Evolutionary conservation across 2,888 invertebrate species (phyloP).

Genomic region (Belgica antarctica): DNA sequence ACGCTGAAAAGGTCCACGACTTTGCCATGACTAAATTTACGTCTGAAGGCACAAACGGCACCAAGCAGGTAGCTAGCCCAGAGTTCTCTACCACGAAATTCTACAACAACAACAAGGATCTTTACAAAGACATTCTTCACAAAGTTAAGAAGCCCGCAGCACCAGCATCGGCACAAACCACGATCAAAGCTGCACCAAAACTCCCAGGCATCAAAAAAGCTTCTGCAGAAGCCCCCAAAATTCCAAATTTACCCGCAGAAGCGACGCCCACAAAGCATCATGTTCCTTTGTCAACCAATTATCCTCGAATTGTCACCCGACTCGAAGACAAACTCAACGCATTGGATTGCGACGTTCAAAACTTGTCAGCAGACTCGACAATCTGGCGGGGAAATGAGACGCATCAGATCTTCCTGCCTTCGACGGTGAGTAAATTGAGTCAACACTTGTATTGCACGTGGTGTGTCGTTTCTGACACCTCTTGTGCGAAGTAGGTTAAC

Average conservation of each 20-base stretch:
- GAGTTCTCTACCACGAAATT: conserved; percentile 56
- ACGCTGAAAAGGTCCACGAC: conserved; percentile 20
- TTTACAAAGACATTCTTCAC: conserved; percentile 52
- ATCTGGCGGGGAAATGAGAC: conserved; percentile 72
- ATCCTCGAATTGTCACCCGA: conserved; percentile 57
- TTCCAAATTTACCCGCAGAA: neutral
- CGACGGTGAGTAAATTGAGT: conserved; percentile 68
- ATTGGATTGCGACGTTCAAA: conserved; percentile 65
- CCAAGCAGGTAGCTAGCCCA: conserved; percentile 47
- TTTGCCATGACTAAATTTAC: conserved; percentile 41
- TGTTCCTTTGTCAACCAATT: conserved; percentile 45
- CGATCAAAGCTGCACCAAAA: neutral
- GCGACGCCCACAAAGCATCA: conserved; percentile 53
- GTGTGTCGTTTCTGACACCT: too few relatives aligned
- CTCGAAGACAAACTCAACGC: conserved; percentile 64
- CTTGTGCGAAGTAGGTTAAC: too few relatives aligned
- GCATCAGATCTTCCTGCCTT: conserved; percentile 66
- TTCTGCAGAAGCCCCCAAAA: neutral
- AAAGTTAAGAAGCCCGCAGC: neutral
- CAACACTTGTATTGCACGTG: too few relatives aligned
- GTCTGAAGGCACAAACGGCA: neutral
- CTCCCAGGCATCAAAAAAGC: neutral
- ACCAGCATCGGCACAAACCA: neutral
- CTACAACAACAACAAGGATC: conserved; percentile 53
- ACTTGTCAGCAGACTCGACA: conserved; percentile 64